These are phyloP conservation scores for Pyrrhura leucotis DNA, from an alignment of 2,797 vertebrate genomes.

Conservation along the genomic window DNA sequence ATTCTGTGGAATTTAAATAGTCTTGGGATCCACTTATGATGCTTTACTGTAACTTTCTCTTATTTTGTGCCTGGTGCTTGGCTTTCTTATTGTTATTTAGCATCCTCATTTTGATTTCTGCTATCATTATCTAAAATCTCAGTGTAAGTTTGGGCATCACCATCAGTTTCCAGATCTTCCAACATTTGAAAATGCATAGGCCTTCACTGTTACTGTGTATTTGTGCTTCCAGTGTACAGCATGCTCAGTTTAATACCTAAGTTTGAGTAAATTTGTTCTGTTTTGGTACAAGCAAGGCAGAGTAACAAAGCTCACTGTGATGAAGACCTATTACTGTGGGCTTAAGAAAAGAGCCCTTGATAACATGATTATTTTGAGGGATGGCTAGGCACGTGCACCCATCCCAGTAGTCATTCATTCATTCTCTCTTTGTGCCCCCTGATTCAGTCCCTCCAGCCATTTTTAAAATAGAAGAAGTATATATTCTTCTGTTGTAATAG, in stretches of 20 bases:
- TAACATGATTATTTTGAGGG: neutral
- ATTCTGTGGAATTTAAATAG: neutral
- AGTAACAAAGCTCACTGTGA: neutral
- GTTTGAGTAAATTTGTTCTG: neutral
- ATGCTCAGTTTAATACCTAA: neutral
- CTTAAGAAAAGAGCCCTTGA: neutral
- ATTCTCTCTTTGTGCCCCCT: neutral
- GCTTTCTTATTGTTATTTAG: neutral
- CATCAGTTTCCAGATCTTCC: neutral
- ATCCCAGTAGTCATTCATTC: neutral
- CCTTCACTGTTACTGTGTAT: neutral
- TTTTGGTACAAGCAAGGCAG: neutral
- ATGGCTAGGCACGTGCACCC: neutral
- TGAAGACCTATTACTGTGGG: neutral
- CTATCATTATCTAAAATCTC: neutral
- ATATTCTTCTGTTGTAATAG: neutral
- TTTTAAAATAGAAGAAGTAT: neutral
- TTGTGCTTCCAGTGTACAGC: neutral
- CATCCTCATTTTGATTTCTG: neutral
- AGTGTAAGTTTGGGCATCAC: neutral
- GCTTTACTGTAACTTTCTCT: neutral
- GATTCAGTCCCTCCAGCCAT: neutral
- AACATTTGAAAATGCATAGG: neutral
- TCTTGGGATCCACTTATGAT: neutral
- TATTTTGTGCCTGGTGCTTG: neutral